Percentiles rank a stretch among this genome's conserved stretches.
Evolutionary conservation across 2,888 invertebrate species (phyloP).

Genomic region (Microplitis manilae): DNA sequence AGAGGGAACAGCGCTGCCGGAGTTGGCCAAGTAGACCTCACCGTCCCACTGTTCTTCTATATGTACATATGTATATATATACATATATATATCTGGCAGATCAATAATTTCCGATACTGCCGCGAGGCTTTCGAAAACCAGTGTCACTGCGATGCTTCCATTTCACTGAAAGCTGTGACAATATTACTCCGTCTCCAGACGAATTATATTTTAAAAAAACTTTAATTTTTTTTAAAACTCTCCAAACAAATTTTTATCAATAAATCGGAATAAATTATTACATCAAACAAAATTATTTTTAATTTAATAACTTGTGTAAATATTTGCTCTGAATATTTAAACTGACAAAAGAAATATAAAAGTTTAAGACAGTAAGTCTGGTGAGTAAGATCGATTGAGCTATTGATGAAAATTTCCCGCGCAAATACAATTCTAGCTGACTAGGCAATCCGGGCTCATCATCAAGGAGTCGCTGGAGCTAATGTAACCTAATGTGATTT

Average conservation of each 20-base stretch:
- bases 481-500: conserved; percentile 42
- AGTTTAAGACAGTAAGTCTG: background rate
- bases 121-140: conserved; percentile 35
- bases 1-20: conserved; percentile 63
- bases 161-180: conserved; percentile 4
- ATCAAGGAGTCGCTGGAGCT: conserved; percentile 19
- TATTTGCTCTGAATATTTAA: background rate
- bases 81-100: conserved; percentile 55
- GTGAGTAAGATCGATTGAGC: background rate
- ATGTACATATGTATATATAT: conserved; percentile 34
- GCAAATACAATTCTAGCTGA: background rate
- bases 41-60: conserved; percentile 49
- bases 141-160: conserved; percentile 32
- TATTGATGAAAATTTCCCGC: conserved; percentile 21
- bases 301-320: background rate
- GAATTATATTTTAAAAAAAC: background rate
- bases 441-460: background rate
- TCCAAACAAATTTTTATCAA: background rate
- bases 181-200: background rate
- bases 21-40: conserved; percentile 51
- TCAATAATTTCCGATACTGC: conserved; percentile 65
- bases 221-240: background rate
- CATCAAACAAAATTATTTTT: background rate
- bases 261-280: background rate
- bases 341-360: background rate